Evolutionary conservation across 2,888 invertebrate genomes (phyloP).

Genomic region (Phyto melanocephala): DNA sequence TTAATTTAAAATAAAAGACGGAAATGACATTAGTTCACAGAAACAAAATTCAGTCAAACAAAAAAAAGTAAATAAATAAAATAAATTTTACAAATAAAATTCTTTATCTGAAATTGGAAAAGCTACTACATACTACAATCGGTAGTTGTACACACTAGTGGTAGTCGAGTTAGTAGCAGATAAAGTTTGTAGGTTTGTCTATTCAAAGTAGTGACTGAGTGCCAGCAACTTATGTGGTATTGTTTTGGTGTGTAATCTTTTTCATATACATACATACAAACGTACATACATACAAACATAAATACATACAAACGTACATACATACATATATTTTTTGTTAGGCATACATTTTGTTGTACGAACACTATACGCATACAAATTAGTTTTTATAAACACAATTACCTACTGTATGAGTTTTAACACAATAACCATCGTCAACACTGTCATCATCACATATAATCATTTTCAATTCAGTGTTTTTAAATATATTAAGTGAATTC

Average conservation of each 20-base stretch:
- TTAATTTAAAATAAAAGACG: conserved; percentile 45
- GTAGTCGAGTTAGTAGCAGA: background rate
- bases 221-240: background rate
- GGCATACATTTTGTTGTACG: conserved; percentile 34
- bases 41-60: conserved; percentile 30
- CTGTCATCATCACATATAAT: conserved; percentile 13
- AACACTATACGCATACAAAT: conserved; percentile 54
- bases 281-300: too few species aligned
- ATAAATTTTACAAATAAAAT: conserved; percentile 12
- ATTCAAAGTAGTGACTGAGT: background rate
- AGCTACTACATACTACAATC: conserved; percentile 3
- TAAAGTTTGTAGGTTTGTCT: background rate
- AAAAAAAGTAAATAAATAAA: conserved; percentile 23
- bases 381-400: conserved; percentile 9
- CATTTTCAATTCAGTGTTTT: conserved; percentile 12
- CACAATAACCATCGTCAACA: conserved; percentile 29
- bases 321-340: background rate
- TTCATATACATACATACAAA: background rate
- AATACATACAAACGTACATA: too few species aligned
- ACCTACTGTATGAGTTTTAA: background rate
- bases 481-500: too few species aligned
- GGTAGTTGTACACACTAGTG: conserved; percentile 5
- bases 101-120: conserved; percentile 46
- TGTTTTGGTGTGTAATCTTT: conserved; percentile 5
- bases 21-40: conserved; percentile 62